A percentile compares a stretch with the other conserved stretches of the same genome.
Conservation (phyloP, 2,888 invertebrate species). For the Baronia brevicornis region DNA sequence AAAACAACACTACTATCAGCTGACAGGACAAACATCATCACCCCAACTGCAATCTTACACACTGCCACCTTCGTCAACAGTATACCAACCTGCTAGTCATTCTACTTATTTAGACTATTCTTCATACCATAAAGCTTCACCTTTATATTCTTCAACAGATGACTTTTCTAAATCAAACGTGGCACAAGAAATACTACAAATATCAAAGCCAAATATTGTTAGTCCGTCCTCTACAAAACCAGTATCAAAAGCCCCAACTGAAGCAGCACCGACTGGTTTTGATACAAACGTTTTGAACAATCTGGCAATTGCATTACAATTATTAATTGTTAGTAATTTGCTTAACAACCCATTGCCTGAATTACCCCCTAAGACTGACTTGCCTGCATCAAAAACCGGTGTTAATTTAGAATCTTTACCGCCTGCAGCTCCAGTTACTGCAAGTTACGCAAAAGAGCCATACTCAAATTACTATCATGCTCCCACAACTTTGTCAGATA, state of each 20-base stretch:
- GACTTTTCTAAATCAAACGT: slow-evolving; percentile 1
- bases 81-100: slow-evolving; percentile 4
- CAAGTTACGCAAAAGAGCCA: neutral
- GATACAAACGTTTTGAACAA: slow-evolving; percentile 52
- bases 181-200: slow-evolving; percentile 6
- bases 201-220: neutral
- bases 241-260: neutral
- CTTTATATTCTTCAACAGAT: neutral
- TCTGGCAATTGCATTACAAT: slow-evolving; percentile 53
- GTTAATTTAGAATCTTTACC: slow-evolving; percentile 2
- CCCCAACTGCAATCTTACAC: neutral
- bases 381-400: slow-evolving; percentile 5
- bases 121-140: slow-evolving; percentile 2
- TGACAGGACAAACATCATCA: slow-evolving; percentile 5
- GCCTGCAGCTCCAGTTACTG: slow-evolving; percentile 9
- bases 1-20: slow-evolving; percentile 10
- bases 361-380: neutral
- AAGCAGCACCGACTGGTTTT: slow-evolving; percentile 17
- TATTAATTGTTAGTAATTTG: slow-evolving; percentile 52
- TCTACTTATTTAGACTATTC: slow-evolving; percentile 2
- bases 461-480: neutral
- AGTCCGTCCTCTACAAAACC: slow-evolving; percentile 3
- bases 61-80: slow-evolving; percentile 2
- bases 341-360: slow-evolving; percentile 34
- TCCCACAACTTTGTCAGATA: neutral